Percentiles rank a stretch among this genome's conserved stretches.
Conservation (phyloP, 2,113 vertebrate genomes). For the Corvus cornix region DNA sequence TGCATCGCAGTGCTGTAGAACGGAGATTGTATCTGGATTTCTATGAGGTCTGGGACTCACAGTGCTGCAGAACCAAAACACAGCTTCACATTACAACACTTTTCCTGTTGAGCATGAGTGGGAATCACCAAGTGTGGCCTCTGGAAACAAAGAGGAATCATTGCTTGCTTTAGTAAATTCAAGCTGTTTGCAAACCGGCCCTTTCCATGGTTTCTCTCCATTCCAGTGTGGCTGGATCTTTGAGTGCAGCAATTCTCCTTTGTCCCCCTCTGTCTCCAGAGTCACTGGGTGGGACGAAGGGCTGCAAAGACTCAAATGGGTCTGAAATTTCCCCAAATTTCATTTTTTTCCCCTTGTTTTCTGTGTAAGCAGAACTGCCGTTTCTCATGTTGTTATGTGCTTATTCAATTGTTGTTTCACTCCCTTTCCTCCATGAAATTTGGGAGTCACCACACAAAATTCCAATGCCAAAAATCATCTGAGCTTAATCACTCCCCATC, state of each 20-base stretch:
- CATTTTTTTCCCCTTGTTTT: accelerated
- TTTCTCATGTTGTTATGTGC: neutral
- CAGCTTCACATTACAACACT: neutral
- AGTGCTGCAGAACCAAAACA: neutral
- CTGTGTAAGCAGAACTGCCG: neutral
- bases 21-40: neutral
- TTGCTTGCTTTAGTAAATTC: neutral
- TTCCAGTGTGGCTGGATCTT: neutral
- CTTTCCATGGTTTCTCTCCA: neutral
- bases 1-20: neutral
- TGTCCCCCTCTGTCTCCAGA: neutral
- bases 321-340: neutral
- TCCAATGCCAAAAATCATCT: neutral
- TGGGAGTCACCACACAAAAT: neutral
- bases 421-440: neutral
- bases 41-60: neutral
- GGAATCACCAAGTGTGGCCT: neutral
- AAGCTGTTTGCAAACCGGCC: neutral
- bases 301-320: neutral
- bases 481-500: neutral
- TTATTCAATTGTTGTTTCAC: neutral
- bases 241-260: neutral
- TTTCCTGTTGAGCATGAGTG: neutral
- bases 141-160: neutral
- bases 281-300: accelerated